Base-by-base conservation (phyloP, 2,797 vertebrate genomes). In the Helarctos malayanus region DNA sequence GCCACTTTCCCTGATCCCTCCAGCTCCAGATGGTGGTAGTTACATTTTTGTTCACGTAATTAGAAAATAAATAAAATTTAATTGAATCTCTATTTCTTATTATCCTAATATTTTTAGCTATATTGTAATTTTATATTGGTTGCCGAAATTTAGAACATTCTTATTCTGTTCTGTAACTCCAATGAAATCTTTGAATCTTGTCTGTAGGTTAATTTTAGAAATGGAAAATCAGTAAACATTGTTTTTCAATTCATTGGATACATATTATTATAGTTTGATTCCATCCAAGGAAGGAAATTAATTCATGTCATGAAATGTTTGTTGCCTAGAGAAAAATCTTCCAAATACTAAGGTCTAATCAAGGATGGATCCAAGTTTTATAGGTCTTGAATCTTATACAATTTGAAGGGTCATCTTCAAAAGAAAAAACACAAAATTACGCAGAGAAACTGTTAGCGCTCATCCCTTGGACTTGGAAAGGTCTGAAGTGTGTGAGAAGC, bases 71-170 rank as follows among this genome's bases (percentile, higher is more conserved):
- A 82, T 69, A 18, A 3, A 75, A 47, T 73, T n/a, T 47, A 56
- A 45, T 56, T 49, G 23, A 76, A 41, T 81, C 29, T 71, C 32
- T 87, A 4, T 86, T 86, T 83, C 38, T 73, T 87, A 65, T 35
- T 25, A 5, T 56, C 25, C 21, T 41, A 25, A n/a, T 75, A 69
- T 79, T 92, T 90, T 90, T 65, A 96, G n/a, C 52, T 79, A 10
- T 88, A 68, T 89, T 83, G 16, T 61, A 87, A 85, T 65, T 95
- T 86, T 76, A 86, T 95, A 27, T 90, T 94, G 61, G 27, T 87
- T 94, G 54, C 23, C 25, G 93, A 75, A n/a, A 94, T 92, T 82
- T 88, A 63, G 63, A 87, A 45, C 45, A 88, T 59, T 65, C 32
- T 5, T 61, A 57, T 93, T 61, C 45, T 61, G 49, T 84, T 80